Evolutionary conservation across 2,113 vertebrate genomes (phyloP).

Genomic region (Urocitellus parryii): DNA sequence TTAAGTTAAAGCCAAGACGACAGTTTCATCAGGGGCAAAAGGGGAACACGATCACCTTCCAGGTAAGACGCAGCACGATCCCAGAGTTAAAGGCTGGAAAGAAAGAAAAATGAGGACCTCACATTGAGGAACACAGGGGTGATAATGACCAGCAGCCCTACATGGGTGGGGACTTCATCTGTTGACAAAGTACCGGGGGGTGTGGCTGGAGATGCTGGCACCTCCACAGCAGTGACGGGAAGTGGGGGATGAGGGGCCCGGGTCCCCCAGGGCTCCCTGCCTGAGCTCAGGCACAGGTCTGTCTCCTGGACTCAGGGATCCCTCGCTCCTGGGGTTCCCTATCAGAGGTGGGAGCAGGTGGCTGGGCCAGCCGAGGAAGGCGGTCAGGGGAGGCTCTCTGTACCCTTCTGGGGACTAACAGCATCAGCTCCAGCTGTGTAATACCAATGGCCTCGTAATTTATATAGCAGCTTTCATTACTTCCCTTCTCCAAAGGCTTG

Average conservation of each 20-base stretch:
- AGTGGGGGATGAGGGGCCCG: not conserved
- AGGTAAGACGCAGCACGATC: not conserved
- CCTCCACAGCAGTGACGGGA: not conserved
- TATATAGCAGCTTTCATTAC: slow-evolving; percentile 82
- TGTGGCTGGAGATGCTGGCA: accelerated
- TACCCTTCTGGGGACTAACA: slow-evolving; percentile 48
- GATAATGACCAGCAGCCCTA: not conserved
- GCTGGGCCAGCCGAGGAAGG: not conserved
- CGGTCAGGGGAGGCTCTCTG: not conserved
- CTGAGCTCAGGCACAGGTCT: not conserved
- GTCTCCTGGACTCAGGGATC: accelerated
- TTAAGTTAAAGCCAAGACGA: slow-evolving; percentile 11
- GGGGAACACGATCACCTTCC: not conserved
- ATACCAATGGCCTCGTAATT: slow-evolving; percentile 74
- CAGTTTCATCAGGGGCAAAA: not conserved
- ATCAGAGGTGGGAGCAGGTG: not conserved
- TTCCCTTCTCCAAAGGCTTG: slow-evolving; percentile 84
- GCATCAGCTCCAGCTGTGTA: slow-evolving; percentile 64
- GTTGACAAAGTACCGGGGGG: accelerated
- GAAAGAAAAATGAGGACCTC: not conserved
- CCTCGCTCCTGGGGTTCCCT: not conserved
- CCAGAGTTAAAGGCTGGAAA: not conserved
- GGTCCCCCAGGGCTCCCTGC: not conserved
- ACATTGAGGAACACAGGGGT: not conserved
- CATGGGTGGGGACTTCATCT: accelerated